A percentile compares a stretch with the other conserved stretches of the same genome.
Conservation (phyloP, 2,888 invertebrate genomes). For the Phytoseiulus persimilis region DNA sequence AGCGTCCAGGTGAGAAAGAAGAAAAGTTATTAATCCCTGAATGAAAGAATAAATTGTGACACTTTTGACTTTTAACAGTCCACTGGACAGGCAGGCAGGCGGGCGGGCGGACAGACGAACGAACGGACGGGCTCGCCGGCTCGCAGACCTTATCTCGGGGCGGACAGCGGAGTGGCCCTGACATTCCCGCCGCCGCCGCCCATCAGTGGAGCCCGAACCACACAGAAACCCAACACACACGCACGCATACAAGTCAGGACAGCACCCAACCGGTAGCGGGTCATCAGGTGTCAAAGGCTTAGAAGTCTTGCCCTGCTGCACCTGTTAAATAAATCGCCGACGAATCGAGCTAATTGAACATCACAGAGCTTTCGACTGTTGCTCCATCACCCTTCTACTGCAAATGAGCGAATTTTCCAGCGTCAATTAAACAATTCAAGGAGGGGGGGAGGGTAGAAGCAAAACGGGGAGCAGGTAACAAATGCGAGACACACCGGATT, state of each 20-base stretch:
- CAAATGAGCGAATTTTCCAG: neutral
- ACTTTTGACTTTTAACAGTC: conserved; percentile 38
- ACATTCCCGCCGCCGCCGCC: neutral
- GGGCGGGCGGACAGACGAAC: neutral
- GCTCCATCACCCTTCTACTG: neutral
- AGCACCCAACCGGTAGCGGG: neutral
- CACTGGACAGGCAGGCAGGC: conserved; percentile 5
- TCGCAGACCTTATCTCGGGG: neutral
- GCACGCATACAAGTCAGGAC: neutral
- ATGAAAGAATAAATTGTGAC: conserved; percentile 37
- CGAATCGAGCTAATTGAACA: neutral
- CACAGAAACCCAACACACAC: neutral
- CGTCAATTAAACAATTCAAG: too few species aligned
- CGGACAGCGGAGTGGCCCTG: neutral
- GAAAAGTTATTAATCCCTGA: conserved; percentile 5
- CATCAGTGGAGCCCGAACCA: neutral
- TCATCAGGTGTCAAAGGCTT: conserved; percentile 5
- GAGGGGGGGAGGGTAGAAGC: too few species aligned
- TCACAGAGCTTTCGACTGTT: neutral
- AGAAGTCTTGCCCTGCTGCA: neutral
- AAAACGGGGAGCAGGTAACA: too few species aligned
- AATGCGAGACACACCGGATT: too few species aligned
- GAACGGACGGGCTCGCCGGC: too few species aligned
- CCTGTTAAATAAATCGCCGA: neutral
- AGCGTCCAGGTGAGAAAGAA: conserved; percentile 5